Evolutionary conservation across 2,888 invertebrate genomes (phyloP).

Genomic region (Dynastes grantii): DNA sequence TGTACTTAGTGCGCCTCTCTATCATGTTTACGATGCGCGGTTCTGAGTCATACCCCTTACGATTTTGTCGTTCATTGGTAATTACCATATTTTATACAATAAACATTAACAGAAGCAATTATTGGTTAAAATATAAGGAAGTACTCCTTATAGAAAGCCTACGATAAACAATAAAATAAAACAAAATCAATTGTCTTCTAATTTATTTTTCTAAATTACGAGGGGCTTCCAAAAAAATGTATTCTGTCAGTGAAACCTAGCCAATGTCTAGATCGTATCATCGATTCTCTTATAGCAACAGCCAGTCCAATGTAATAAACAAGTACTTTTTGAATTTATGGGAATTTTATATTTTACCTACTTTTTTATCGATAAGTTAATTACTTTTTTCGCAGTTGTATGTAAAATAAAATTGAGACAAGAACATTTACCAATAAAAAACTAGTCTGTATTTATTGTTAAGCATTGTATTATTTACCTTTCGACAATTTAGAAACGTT

Average conservation of each 20-base stretch:
- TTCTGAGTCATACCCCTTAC: too few species aligned
- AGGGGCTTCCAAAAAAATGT: not conserved
- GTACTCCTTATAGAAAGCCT: too few species aligned
- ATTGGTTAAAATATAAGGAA: too few species aligned
- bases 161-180: not conserved
- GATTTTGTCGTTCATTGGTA: too few species aligned
- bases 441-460: constrained; percentile 53
- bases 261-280: constrained; percentile 14
- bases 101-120: too few species aligned
- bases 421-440: constrained; percentile 49
- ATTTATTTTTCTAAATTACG: not conserved
- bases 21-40: too few species aligned
- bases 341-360: constrained; percentile 42
- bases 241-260: not conserved
- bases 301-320: constrained; percentile 31
- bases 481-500: not conserved
- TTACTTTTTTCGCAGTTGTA: constrained; percentile 48
- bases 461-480: constrained; percentile 24
- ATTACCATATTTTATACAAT: too few species aligned
- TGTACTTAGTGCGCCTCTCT: too few species aligned
- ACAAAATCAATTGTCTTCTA: not conserved
- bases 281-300: not conserved
- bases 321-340: constrained; percentile 39
- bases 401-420: constrained; percentile 47
- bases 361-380: constrained; percentile 36